These are phyloP conservation scores for Rhaphigaster nebulosa DNA, from an alignment of 2,888 invertebrate genomes.

Conservation along the genomic window DNA sequence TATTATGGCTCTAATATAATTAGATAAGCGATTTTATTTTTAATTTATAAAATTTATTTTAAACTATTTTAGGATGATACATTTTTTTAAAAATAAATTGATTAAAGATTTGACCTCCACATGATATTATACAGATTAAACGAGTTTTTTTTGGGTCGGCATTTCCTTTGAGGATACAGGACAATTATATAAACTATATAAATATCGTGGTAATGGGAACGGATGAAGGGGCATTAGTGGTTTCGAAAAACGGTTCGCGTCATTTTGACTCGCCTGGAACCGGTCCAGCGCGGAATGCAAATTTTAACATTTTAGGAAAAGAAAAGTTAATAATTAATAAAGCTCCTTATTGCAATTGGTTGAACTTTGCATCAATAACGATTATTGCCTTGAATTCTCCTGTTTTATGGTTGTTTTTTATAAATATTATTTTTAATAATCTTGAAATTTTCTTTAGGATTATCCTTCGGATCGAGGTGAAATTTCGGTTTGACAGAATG, in stretches of 20 bases:
- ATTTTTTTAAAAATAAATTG: not conserved
- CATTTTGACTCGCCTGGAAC: not conserved
- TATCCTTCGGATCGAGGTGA: not conserved
- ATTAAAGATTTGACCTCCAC: too few species aligned
- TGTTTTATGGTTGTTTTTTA: not conserved
- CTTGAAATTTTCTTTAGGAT: not conserved
- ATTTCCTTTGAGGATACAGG: not conserved
- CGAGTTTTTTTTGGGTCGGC: not conserved
- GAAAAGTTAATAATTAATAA: not conserved
- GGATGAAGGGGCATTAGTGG: not conserved
- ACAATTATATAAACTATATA: not conserved
- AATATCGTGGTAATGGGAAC: conserved; percentile 12
- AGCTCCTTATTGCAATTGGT: conserved; percentile 3
- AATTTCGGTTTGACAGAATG: not conserved
- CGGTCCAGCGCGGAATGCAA: conserved; percentile 4
- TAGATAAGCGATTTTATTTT: too few species aligned
- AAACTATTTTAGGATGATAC: too few species aligned
- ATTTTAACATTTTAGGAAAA: conserved; percentile 21
- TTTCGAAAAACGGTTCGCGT: conserved; percentile 22
- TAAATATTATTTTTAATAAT: not conserved
- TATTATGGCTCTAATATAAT: too few species aligned
- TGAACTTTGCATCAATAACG: not conserved
- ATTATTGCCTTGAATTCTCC: not conserved
- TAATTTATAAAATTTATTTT: too few species aligned
- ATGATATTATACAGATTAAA: not conserved